A percentile compares a stretch with the other conserved stretches of the same genome.
Evolutionary conservation across 2,797 vertebrate genomes (phyloP).

Genomic region (Denticeps clupeoides): DNA sequence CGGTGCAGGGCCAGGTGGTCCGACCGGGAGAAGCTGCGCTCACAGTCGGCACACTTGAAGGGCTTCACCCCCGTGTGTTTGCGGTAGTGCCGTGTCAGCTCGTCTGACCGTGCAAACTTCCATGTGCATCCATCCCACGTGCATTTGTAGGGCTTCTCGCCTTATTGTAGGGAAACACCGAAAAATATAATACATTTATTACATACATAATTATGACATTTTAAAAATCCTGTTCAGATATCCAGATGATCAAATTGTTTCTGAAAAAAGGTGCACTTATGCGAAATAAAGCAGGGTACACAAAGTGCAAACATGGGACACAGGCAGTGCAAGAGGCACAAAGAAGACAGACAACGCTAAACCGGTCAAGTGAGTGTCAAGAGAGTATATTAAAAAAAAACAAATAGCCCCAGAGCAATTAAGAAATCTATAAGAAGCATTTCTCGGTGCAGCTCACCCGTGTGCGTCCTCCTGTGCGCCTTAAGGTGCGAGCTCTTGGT

Average conservation of each 20-base stretch:
- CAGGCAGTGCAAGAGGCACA: not conserved
- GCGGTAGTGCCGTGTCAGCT: constrained; percentile 80
- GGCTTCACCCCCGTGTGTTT: constrained; percentile 84
- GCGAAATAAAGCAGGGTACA: no score
- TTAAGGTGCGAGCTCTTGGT: constrained; percentile 82
- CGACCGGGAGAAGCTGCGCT: constrained; percentile 78
- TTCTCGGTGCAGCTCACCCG: constrained; percentile 46
- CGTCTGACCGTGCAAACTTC: constrained; percentile 81
- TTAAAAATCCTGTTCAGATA: no score
- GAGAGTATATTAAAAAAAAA: no score
- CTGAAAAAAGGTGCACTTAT: no score
- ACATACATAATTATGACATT: no score
- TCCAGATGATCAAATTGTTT: no score
- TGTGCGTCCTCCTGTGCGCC: constrained; percentile 76
- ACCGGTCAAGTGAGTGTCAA: not conserved
- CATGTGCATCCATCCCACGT: constrained; percentile 83
- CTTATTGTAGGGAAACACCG: constrained; percentile 37
- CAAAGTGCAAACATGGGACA: no score
- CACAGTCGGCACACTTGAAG: constrained; percentile 81
- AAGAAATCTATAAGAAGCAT: no score
- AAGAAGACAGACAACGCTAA: not conserved
- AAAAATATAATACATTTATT: not conserved
- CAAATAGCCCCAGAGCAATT: no score
- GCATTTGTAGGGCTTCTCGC: constrained; percentile 81
- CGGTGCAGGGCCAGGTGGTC: constrained; percentile 80